Conservation (phyloP, 2,888 invertebrate species). For the Caenorhabditis sp. region DNA sequence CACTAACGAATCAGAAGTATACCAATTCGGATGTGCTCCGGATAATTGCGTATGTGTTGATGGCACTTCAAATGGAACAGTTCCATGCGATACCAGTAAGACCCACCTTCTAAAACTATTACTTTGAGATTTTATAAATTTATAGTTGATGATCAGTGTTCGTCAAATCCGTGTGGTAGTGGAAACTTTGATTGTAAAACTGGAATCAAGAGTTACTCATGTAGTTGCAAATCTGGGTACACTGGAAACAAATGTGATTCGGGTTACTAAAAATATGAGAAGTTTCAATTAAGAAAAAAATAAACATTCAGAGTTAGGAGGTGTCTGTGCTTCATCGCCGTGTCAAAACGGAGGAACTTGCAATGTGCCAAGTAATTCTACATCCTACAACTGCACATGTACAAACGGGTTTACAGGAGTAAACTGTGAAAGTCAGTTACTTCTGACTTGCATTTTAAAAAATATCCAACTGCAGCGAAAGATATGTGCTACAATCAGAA, state of each 20-base stretch:
- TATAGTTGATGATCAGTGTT: constrained; percentile 37
- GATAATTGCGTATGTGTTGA: constrained; percentile 53
- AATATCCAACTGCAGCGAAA: constrained; percentile 8
- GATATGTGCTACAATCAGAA: constrained; percentile 19
- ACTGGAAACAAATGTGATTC: constrained; percentile 35
- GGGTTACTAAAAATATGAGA: too few relatives aligned
- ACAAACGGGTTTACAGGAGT: constrained; percentile 28
- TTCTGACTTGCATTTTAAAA: too few relatives aligned
- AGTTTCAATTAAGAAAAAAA: too few relatives aligned
- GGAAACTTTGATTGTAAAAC: constrained; percentile 21
- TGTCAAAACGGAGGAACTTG: constrained; percentile 52
- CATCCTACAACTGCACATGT: constrained; percentile 44
- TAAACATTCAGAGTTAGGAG: constrained; percentile 21
- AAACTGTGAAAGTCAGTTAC: constrained; percentile 50
- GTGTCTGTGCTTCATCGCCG: constrained; percentile 24
- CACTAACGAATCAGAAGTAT: constrained; percentile 33
- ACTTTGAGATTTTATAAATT: too few relatives aligned
- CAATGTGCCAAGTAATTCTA: not conserved
- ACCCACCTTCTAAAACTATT: too few relatives aligned
- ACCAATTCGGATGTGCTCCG: constrained; percentile 35
- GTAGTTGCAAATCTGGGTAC: constrained; percentile 37
- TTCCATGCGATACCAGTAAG: constrained; percentile 53
- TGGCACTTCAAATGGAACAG: constrained; percentile 39
- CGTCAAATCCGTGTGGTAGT: constrained; percentile 25
- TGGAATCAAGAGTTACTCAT: constrained; percentile 34